Base-by-base conservation (phyloP, 2,888 invertebrate genomes). In the Blastobasis lacticolella region DNA sequence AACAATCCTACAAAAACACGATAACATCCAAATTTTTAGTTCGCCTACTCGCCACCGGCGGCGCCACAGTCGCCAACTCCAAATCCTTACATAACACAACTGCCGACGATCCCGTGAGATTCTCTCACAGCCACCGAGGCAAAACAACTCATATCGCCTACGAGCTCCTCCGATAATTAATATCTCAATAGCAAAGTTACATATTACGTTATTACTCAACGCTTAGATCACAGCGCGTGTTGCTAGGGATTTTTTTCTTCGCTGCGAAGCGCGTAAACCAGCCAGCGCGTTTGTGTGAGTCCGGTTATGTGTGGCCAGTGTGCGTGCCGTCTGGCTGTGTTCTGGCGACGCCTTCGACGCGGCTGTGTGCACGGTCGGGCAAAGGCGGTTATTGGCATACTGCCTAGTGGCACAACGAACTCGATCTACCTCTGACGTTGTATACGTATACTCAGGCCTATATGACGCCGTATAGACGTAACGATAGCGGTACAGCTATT, bases 391-490 rank as follows among this genome's bases (percentile, higher is more conserved):
- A 71, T 87, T 88, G 88, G 88, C 88, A 86, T 70, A 88, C 73
- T 88, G 88, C 88, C 88, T 79, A 88, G 71, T 88, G 59, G 87
- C 78, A 79, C 88, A 80, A 86, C 77, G 87, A 86, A 81, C 88
- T 82, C 74, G 61, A 49, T 71, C 74, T 75, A 72, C 77, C 70
- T 57, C 69, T 79, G 78, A 78, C 79, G 77, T 72, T 64, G 66
- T 66, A 69, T 70, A 76, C 67, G 67, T 75, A 66, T 67, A 60
- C 10, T 23, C 55, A 66, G 79, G 59, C 48, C 41, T 41, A 41
- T 50, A 48, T 54, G 54, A 61, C 55, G 67, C 68, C 67, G 46
- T 48, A 45, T 45, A 46, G 43, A 49, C 49, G 45, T 45, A 45
- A 45, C 40, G 10, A 57, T 81, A 70, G 80, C 80, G 81, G 79